Percentiles rank a stretch among this genome's conserved stretches.
phyloP scores from a whole-genome alignment of 2,113 vertebrate genomes.

The Bungarus multicinctus region DNA sequence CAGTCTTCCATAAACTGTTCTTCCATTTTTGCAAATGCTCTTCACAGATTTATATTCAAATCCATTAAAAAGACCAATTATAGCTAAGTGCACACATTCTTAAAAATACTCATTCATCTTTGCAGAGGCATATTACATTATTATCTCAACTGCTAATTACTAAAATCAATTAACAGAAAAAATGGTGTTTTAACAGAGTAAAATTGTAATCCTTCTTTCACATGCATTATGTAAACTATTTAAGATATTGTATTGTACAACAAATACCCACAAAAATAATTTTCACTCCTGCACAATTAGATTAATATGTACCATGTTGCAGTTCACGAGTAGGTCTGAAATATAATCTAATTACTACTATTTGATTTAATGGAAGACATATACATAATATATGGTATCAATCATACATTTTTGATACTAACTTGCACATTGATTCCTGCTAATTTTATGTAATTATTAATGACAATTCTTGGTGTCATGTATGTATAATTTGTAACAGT shows the following conservation, averaged over 20 bases:
- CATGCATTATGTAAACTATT: background rate
- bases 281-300: background rate
- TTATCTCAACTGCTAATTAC: background rate
- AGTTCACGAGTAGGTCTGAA: background rate
- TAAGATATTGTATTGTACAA: background rate
- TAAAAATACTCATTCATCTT: background rate
- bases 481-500: background rate
- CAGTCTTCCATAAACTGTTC: background rate
- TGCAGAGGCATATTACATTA: background rate
- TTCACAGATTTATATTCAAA: background rate
- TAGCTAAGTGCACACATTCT: background rate
- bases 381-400: background rate
- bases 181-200: background rate
- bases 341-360: constrained; percentile 14
- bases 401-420: background rate
- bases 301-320: background rate
- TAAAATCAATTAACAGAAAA: background rate
- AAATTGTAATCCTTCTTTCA: background rate
- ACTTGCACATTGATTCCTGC: background rate
- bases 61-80: background rate
- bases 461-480: background rate
- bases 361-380: constrained; percentile 9
- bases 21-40: background rate
- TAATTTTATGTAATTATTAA: background rate
- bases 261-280: background rate